Percentiles rank a stretch among this genome's conserved stretches.
These are phyloP conservation scores for Phenganax stokvisi DNA, from an alignment of 92 coral and sea anemone species.

Conservation along the genomic window DNA sequence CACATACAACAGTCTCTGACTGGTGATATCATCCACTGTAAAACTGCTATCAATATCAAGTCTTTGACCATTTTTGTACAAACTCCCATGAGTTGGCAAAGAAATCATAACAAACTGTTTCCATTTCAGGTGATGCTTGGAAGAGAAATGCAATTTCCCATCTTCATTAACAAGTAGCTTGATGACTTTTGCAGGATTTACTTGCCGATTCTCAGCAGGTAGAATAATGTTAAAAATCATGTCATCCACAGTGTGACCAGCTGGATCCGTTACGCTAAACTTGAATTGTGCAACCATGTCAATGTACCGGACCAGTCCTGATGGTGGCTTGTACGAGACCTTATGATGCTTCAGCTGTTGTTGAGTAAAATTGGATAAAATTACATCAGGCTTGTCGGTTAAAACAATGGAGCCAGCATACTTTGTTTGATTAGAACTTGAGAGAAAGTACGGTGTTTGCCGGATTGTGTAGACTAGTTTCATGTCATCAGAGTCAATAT, in stretches of 20 bases:
- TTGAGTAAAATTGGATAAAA: constrained; percentile 69
- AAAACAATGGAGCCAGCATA: constrained; percentile 64
- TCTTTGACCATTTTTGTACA: constrained; percentile 54
- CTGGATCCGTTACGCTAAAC: constrained; percentile 84
- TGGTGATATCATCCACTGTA: constrained; percentile 57
- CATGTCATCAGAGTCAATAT: constrained; percentile 70
- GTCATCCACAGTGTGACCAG: constrained; percentile 61
- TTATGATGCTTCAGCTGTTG: constrained; percentile 70
- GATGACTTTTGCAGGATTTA: constrained; percentile 47
- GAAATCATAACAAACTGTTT: constrained; percentile 50
- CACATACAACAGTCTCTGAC: constrained; percentile 56
- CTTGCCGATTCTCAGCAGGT: constrained; percentile 68
- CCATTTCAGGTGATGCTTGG: background rate
- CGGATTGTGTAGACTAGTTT: constrained; percentile 57
- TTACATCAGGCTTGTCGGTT: constrained; percentile 48
- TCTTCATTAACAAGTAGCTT: constrained; percentile 54
- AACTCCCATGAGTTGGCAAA: constrained; percentile 65
- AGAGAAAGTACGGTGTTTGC: constrained; percentile 59
- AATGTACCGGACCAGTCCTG: constrained; percentile 29
- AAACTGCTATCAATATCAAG: constrained; percentile 57
- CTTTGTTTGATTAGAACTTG: constrained; percentile 40
- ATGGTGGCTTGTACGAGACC: constrained; percentile 69
- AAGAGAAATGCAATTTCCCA: constrained; percentile 18
- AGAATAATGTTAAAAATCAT: constrained; percentile 55
- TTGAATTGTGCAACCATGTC: constrained; percentile 65